These are phyloP conservation scores for Elephas maximus DNA, from an alignment of 2,113 vertebrate species.

Conservation along the genomic window DNA sequence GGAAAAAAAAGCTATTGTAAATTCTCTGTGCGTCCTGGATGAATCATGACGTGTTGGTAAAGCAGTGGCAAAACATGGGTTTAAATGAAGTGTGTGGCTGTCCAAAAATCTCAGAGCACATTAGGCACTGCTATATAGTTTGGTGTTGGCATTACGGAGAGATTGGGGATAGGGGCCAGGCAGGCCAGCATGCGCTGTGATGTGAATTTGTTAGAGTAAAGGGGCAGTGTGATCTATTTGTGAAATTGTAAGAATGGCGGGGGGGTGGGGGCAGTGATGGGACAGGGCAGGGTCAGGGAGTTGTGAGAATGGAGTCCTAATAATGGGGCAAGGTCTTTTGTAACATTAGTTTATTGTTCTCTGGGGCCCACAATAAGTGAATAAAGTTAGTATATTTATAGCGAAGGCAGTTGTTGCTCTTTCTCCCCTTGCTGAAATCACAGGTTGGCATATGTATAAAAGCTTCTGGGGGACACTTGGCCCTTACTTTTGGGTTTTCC, in stretches of 20 bases:
- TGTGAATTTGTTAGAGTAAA: background rate
- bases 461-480: background rate
- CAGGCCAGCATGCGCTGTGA: fast-evolving
- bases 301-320: background rate
- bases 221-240: fast-evolving
- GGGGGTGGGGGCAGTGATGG: fast-evolving
- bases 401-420: too few species aligned
- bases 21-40: background rate
- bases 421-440: too few species aligned
- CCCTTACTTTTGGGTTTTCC: background rate
- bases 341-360: fast-evolving
- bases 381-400: background rate
- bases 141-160: background rate
- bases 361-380: background rate
- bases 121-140: background rate
- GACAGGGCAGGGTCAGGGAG: fast-evolving
- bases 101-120: background rate
- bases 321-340: background rate
- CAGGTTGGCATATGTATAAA: background rate
- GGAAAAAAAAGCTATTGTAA: fast-evolving
- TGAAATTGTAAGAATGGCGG: background rate
- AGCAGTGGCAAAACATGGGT: background rate
- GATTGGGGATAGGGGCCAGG: background rate
- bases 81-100: background rate
- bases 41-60: fast-evolving